Evolutionary conservation across 2,113 vertebrate genomes (phyloP), one percentile per base, ranked within the genome.

Genomic region (Formicarius rufipectus): DNA sequence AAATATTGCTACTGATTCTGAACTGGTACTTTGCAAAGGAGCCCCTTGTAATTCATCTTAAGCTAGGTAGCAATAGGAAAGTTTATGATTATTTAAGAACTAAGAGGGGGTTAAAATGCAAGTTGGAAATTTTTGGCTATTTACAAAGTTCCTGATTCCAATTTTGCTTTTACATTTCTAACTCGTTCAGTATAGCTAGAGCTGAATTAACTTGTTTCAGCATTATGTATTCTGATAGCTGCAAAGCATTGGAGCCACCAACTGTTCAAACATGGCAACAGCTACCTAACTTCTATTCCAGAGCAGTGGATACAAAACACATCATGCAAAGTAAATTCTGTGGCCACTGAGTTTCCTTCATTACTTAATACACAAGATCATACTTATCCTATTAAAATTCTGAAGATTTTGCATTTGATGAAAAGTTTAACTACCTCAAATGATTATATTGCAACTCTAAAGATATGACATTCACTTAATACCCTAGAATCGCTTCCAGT

Each of bases 171-270:
- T 63, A 83, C 76, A 69, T 31, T 56, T 87, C 42, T 56, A 31
- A 83, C 58, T 84, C 82, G 9, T 60, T 87, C 23, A 4, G 64
- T 35, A 50, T n/a, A 87, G 50, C 60, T 88, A 90, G 71, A 68
- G 91, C 16, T 35, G 67, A 92, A 62, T 67, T 52, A 53, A 53
- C 58, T 80, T 92, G 49, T 79, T 96, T 76, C 79, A 40, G 64
- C 58, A 77, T 67, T 83, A 55, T 22, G 45, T 37, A 53, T 30
- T 53, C 10, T 55, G 55, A 93, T 95, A 97, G 97, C 33, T 96
- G 97, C 88, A 97, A 97, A 96, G 97, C 98, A 93, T 6, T 97
- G 97, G 98, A 98, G 98, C 97, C 98, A 98, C 98, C 98, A 98
- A 97, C 98, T 98, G 98, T 98, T 97, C 98, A 97, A 96, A 98